Base-by-base conservation (phyloP, 2,888 invertebrate species). In the Antheraea assamensis region DNA sequence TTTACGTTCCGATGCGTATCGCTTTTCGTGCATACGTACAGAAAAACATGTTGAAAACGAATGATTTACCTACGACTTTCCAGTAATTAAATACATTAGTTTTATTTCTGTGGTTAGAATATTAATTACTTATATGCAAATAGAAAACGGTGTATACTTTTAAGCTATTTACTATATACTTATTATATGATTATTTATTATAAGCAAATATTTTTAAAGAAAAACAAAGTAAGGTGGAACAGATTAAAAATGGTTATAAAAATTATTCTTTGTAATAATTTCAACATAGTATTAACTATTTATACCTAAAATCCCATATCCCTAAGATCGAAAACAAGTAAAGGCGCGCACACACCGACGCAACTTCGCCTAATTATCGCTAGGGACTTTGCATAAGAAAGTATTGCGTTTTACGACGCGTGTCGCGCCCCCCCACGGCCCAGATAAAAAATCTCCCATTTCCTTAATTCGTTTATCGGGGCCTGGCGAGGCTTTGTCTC, bases 391-490 rank as follows among this genome's bases (percentile, higher is more conserved):
- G 93, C 93, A 93, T 94, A 94, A 93, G 94, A 94, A 93, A 93
- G 94, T 93, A 93, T 94, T 93, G 93, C 92, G 92, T 92, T 91
- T 92, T 93, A 93, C 93, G 93, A 92, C 93, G 93, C 94, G 92
- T 92, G 93, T 90, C 91, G 83, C 84, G 77, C 82, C 84, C 79
- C 84, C 89, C 88, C 82, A 78, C 88, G 89, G 89, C 90, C 91
- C 92, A 93, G 94, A 94, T 94, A 94, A 94, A 94, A 94, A 94
- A 94, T 94, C 94, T 94, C 93, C 94, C 93, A 93, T 94, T 94
- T 94, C 94, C 94, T 94, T 94, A 94, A 94, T 94, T 94, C 94
- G 94, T 94, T 94, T 94, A 94, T 94, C 94, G 94, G 92, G 91
- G 89, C 88, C 86, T 89, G 90, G 85, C 88, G 89, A 90, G 92